These are phyloP conservation scores for Dipodomys merriami DNA, from an alignment of 2,113 vertebrate species.

Conservation along the genomic window DNA sequence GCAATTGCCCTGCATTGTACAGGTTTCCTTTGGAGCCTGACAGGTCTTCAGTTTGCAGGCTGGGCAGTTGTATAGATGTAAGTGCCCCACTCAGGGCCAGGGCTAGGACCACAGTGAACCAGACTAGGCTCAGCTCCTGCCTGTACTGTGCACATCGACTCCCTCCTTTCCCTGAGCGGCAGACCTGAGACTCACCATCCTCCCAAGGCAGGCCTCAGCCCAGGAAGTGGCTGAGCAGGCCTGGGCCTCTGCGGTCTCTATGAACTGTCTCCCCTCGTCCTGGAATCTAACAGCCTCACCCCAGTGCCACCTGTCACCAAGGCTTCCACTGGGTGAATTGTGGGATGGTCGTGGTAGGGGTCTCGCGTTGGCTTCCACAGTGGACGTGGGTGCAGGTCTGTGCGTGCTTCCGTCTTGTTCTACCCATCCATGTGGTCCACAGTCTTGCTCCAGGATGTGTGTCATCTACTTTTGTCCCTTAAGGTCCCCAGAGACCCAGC, in stretches of 20 bases:
- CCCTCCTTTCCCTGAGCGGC: rapidly evolving
- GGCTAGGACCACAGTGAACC: rapidly evolving
- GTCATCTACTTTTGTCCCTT: rapidly evolving
- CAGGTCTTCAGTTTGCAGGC: rapidly evolving
- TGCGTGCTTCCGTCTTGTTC: rapidly evolving
- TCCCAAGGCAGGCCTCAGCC: no score
- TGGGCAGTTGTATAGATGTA: rapidly evolving
- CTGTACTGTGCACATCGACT: neutral
- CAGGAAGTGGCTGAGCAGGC: neutral
- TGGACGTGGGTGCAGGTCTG: rapidly evolving
- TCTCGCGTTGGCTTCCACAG: no score
- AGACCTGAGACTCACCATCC: neutral
- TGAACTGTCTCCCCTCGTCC: no score
- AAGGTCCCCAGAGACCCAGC: neutral
- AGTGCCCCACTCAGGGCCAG: neutral
- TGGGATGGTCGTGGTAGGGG: rapidly evolving
- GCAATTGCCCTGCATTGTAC: rapidly evolving
- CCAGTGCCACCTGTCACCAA: no score
- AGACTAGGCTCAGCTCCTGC: neutral
- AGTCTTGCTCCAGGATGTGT: neutral
- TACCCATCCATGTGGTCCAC: rapidly evolving
- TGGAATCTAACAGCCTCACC: rapidly evolving
- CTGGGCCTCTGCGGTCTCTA: rapidly evolving
- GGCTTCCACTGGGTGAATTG: rapidly evolving
- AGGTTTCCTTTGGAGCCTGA: rapidly evolving